Evolutionary conservation across 2,113 vertebrate genomes (phyloP), one percentile per base, ranked within the genome.

Genomic region (Rissa tridactyla): DNA sequence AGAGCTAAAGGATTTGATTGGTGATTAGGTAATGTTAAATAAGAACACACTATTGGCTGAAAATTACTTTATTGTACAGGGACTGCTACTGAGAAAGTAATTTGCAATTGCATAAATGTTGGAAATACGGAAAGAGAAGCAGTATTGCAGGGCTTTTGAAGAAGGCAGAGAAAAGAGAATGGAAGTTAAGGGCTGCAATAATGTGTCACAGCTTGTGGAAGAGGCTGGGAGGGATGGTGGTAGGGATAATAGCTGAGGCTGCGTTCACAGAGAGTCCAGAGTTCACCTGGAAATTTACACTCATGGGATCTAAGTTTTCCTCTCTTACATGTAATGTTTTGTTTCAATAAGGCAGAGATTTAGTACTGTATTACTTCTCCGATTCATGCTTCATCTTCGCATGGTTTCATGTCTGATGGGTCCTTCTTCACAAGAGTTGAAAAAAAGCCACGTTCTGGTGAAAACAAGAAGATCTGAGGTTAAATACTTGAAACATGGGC

Each of bases 371-470:
- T 64, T 36, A n/a, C 42, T 68, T 68, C 51, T 88, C 54, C 69
- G 65, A 29, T 94, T 94, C 46, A 86, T 7, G 34, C 49, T 83
- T 34, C 18, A 2, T 86, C 76, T 84, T 91, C 94, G 66, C 98
- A 98, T 4, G 97, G 96, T 47, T 96, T 90, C 86, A 98, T 82
- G 1, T 98, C 96, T 19, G 95, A 97, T 18, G 97, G 96, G 54
- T 98, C 98, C 1, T 95, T 98, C 94, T 98, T 98, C 93, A 98
- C 75, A 27, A 97, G 90, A 71, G 5, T 13, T 15, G 65, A 15
- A 69, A 94, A 92, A 92, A 88, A 87, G 72, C 96, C 97, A 66
- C 95, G 97, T 87, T 98, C 98, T 98, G 94, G 97, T 85, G 69
- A 90, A 94, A 93, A 72, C 49, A 94, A 40, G 60, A 78, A 46